Conservation (phyloP, 2,888 invertebrate genomes). For the Arrhopalites spinosus region DNA sequence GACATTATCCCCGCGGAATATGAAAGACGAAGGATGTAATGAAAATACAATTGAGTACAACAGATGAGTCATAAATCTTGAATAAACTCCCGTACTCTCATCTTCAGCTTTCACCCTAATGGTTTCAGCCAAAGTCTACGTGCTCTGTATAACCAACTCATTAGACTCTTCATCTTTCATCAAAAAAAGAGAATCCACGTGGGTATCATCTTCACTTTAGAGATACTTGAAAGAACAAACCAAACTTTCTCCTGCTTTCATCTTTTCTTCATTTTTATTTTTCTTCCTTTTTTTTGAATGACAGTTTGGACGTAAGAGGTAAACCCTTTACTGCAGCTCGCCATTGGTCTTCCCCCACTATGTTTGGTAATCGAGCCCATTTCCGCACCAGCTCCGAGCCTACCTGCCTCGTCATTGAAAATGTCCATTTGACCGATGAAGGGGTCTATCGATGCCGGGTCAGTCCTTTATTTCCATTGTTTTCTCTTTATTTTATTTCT, state of each 20-base stretch:
- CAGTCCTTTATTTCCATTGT: too few species aligned
- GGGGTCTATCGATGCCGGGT: constrained; percentile 82
- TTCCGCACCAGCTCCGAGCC: constrained; percentile 79
- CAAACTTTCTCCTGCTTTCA: too few species aligned
- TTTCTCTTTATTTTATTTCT: too few species aligned
- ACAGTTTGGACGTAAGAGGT: constrained; percentile 84
- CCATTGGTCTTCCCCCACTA: constrained; percentile 83
- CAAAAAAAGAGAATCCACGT: too few species aligned
- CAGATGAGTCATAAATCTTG: constrained; percentile 53
- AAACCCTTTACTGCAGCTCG: constrained; percentile 77
- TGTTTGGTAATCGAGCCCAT: constrained; percentile 84
- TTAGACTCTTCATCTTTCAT: too few species aligned
- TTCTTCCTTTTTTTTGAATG: constrained; percentile 58
- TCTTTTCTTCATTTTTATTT: not conserved
- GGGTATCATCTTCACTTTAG: too few species aligned
- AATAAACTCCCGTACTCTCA: constrained; percentile 31
- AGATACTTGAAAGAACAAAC: too few species aligned
- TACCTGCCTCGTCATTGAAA: constrained; percentile 79
- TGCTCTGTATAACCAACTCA: too few species aligned
- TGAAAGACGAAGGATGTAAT: constrained; percentile 33
- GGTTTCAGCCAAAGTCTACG: too few species aligned
- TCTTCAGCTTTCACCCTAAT: too few species aligned
- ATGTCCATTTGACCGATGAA: constrained; percentile 85
- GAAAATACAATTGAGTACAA: constrained; percentile 42
- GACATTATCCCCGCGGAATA: not conserved